Evolutionary conservation across 1,140 invertebrate species (phyloP).

Genomic region (Penaeus vannamei): DNA sequence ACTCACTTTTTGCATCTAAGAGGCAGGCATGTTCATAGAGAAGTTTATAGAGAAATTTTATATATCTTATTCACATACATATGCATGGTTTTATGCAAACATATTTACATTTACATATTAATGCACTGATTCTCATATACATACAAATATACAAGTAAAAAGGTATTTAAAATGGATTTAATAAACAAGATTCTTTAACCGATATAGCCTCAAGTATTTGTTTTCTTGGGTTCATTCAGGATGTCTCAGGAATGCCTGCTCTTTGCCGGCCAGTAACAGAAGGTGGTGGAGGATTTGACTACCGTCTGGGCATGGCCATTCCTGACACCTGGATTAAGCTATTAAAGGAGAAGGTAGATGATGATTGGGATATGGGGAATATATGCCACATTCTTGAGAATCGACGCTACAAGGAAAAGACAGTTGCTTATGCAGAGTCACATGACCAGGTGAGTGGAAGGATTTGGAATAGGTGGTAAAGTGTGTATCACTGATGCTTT

Average conservation of each 20-base stretch:
- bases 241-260: slow-evolving; percentile 99
- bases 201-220: background rate
- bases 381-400: slow-evolving; percentile 96
- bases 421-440: slow-evolving; percentile 96
- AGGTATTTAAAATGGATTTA: too few relatives aligned
- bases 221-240: slow-evolving; percentile 74
- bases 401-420: slow-evolving; percentile 94
- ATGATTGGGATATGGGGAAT: slow-evolving; percentile 95
- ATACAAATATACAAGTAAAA: too few relatives aligned
- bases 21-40: too few relatives aligned
- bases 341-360: slow-evolving; percentile 85
- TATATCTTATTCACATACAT: background rate
- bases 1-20: too few relatives aligned
- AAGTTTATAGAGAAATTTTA: background rate
- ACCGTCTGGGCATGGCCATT: slow-evolving; percentile 97
- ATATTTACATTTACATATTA: too few relatives aligned
- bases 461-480: background rate
- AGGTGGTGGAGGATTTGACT: slow-evolving; percentile 97
- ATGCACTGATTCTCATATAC: too few relatives aligned
- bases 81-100: background rate
- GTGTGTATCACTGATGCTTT: slow-evolving; percentile 13
- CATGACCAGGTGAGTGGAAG: slow-evolving; percentile 86
- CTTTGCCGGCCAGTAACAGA: slow-evolving; percentile 92
- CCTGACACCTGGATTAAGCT: slow-evolving; percentile 99
- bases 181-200: too few relatives aligned